Conservation (phyloP, 2,113 vertebrate species). For the Rhinoderma darwinii region DNA sequence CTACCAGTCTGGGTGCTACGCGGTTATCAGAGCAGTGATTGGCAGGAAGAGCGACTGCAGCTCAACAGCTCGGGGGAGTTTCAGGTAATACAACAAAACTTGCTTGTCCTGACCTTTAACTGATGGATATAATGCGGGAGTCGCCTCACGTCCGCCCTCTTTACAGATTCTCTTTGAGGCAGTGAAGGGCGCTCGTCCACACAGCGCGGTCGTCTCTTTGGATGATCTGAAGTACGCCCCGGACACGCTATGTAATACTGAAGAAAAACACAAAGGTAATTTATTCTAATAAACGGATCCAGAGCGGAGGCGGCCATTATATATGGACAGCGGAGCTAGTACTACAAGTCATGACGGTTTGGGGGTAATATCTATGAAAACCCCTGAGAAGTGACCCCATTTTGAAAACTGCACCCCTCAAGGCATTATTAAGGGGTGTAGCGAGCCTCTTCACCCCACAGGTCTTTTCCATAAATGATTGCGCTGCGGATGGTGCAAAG, state of each 20-base stretch:
- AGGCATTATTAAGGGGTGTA: no score
- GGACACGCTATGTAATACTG: conserved; percentile 49
- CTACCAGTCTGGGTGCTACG: conserved; percentile 60
- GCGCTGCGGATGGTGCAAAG: no score
- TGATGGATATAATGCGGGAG: no score
- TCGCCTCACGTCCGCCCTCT: not conserved
- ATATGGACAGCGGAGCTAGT: no score
- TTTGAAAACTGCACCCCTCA: no score
- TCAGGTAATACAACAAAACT: conserved; percentile 72
- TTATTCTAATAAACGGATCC: not conserved
- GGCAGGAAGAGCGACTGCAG: conserved; percentile 58
- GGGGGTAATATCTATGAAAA: no score
- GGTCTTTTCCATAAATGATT: no score
- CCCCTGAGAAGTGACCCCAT: no score
- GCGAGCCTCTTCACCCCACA: no score
- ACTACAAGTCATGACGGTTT: no score
- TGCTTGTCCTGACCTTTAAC: no score
- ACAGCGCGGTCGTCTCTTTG: conserved; percentile 68
- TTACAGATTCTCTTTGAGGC: conserved; percentile 72
- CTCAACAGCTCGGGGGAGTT: conserved; percentile 66
- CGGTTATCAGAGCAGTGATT: conserved; percentile 60
- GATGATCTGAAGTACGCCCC: conserved; percentile 68
- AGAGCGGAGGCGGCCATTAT: no score
- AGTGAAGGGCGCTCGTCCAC: conserved; percentile 60
- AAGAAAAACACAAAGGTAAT: not conserved